These are phyloP conservation scores for Umimayanthus chanpuru DNA, from an alignment of 92 coral and sea anemone genomes.

Conservation along the genomic window DNA sequence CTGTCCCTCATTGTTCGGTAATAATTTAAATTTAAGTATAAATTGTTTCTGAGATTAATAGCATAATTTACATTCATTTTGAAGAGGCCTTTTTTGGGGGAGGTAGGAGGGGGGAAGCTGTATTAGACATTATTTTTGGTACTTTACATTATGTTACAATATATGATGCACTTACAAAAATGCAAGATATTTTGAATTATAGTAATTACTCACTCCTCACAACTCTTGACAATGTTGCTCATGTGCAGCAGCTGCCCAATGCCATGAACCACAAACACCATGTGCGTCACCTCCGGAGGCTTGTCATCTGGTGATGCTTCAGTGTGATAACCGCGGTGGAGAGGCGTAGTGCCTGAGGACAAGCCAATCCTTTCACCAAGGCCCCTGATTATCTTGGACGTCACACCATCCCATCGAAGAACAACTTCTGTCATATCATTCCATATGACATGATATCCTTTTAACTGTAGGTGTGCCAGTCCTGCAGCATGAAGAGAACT, in stretches of 20 bases:
- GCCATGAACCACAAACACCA: slow-evolving; percentile 97
- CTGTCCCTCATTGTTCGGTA: too few relatives aligned
- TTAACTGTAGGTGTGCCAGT: slow-evolving; percentile 73
- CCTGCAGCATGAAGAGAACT: slow-evolving; percentile 45
- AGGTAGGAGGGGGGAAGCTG: too few relatives aligned
- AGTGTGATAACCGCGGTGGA: slow-evolving; percentile 94
- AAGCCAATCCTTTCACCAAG: slow-evolving; percentile 87
- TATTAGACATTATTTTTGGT: too few relatives aligned
- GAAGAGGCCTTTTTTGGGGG: too few relatives aligned
- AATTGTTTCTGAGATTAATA: too few relatives aligned
- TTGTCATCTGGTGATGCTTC: slow-evolving; percentile 71
- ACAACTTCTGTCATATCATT: slow-evolving; percentile 90
- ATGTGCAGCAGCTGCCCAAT: slow-evolving; percentile 93
- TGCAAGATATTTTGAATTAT: neutral
- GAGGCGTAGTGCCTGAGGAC: slow-evolving; percentile 66
- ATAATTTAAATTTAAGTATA: neutral
- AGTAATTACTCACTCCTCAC: slow-evolving; percentile 77
- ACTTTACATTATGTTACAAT: neutral
- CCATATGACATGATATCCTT: slow-evolving; percentile 91
- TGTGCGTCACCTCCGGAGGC: slow-evolving; percentile 87
- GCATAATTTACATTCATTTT: too few relatives aligned
- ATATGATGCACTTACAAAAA: neutral
- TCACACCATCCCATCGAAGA: slow-evolving; percentile 89
- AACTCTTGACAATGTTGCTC: slow-evolving; percentile 87
- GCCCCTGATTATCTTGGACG: slow-evolving; percentile 94